Evolutionary conservation across 2,888 invertebrate species (phyloP), one percentile per base, ranked within the genome.

Genomic region (Busseola fusca): DNA sequence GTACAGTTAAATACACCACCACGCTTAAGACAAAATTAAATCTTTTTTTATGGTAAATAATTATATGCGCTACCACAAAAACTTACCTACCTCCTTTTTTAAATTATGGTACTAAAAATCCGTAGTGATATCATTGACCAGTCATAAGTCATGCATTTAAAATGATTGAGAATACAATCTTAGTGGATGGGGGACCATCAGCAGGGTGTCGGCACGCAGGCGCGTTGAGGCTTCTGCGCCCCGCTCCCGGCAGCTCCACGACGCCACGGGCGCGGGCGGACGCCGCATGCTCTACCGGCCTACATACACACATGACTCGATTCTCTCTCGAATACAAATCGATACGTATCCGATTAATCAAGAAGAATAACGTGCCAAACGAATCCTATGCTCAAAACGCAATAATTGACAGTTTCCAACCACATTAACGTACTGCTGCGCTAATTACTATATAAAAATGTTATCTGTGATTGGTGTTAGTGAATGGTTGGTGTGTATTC

Each of bases 181-280:
- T 70, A 79, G 84, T 91, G 91, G 88, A 89, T 91, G 89, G 81
- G 54, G 71, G 78, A 81, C 80, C 77, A 71, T 42, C 72, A 83
- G 87, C 88, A 88, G 91, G 91, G 91, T 88, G 89, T 82, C 79
- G 81, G 87, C 88, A 89, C 94, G 94, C 95, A 92, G 85, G 94
- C 94, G 91, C 91, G 87, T 67, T 88, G 80, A 86, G 90, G 87
- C 89, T 90, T 89, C 91, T 89, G 90, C 93, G 91, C 92, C 89
- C 89, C 91, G 86, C 86, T 83, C 81, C 83, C 88, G 89, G 86
- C 92, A 93, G 92, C 91, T 87, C 84, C 86, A 86, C 88, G 88
- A 87, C 90, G 91, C 88, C 87, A 87, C 81, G 87, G 90, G 88
- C 89, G 90, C 90, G 92, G 89, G 87, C 91, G 93, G 92, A 89